Base-by-base conservation (phyloP, 2,888 invertebrate species). In the Nomada flava region DNA sequence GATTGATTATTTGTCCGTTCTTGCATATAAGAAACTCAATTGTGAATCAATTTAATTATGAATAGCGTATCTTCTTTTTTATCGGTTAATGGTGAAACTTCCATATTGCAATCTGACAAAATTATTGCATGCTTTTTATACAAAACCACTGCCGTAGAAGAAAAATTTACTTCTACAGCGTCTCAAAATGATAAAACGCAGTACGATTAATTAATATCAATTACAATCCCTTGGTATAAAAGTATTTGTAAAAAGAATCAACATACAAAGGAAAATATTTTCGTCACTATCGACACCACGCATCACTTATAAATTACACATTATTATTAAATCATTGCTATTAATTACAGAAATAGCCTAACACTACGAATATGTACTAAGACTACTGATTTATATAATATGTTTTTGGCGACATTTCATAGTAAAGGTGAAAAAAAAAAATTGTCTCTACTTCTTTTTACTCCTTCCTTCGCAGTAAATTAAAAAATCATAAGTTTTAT, bases 361-460 rank as follows among this genome's bases (percentile, higher is more conserved):
- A 83, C 4, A 57, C 5, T 53, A 52, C 63, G 60, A 63, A 44
- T 71, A 71, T 29, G 62, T 69, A 82, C 42, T 53, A 47, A 62
- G 64, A 69, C 57, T 55, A 59, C 53, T 77, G 65, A 65, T 81
- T 84, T 85, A 81, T 71, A 75, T 63, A 71, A 23, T 42, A 70
- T 70, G 59, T 64, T 77, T 75, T 63, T 53, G 64, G 23, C 55
- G 70, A 65, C 75, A 63, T 85, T 84, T 81, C 85, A 26, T 75
- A 81, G 77, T 84, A 84, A 84, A 84, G 42, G 72, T 57, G 44
- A 64, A 63, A 26, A 50, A 50, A 50, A 70, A 36, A 68, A 84
- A 62, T 36, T n/a, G 23, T 64, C 60, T 65, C 60, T 65, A 18
- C n/a, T 63, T 70, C 50, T 52, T 67, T 52, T 55, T 62, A 55